These are phyloP conservation scores for Tragopan temminckii DNA, from an alignment of 2,797 vertebrate genomes.

Conservation along the genomic window DNA sequence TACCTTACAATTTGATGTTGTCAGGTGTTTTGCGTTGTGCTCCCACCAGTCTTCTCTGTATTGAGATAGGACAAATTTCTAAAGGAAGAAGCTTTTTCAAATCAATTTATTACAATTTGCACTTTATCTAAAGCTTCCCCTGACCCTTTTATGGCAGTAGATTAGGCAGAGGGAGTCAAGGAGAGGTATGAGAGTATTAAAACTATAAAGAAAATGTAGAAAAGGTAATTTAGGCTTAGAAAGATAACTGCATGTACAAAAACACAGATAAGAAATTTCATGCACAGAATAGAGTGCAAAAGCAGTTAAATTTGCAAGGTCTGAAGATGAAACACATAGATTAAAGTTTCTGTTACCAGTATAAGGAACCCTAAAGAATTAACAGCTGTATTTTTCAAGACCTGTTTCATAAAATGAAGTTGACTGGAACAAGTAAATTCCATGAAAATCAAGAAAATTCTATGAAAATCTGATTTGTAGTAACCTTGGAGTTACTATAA, in stretches of 20 bases:
- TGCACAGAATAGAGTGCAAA: neutral
- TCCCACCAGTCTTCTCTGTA: neutral
- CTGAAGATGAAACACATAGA: neutral
- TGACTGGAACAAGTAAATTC: neutral
- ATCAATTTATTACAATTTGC: neutral
- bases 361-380: neutral
- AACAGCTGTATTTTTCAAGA: neutral
- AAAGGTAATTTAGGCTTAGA: neutral
- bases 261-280: neutral
- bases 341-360: neutral
- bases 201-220: neutral
- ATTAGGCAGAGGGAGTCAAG: neutral
- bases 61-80: neutral
- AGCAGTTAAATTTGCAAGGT: neutral
- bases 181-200: neutral
- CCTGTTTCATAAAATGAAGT: neutral
- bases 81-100: neutral
- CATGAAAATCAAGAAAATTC: neutral
- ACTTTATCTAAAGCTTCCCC: neutral
- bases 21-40: neutral
- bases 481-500: neutral
- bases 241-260: neutral
- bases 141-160: neutral
- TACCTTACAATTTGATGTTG: slow-evolving; percentile 1
- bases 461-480: neutral